Conservation (phyloP, 1,140 invertebrate species). For the Nixonia krombeini region DNA sequence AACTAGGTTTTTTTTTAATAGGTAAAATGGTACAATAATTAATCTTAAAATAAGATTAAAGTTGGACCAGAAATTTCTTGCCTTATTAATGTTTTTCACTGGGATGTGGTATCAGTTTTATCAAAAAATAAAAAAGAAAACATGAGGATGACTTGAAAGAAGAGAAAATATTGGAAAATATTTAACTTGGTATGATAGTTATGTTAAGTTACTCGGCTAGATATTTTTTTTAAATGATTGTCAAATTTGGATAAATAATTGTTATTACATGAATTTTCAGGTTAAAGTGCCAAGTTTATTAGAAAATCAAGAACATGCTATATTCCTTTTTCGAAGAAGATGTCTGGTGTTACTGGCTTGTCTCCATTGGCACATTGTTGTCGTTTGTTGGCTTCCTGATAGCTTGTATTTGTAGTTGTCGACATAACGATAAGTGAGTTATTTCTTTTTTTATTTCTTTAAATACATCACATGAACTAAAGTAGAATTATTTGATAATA, state of each 20-base stretch:
- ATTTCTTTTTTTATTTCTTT: conserved; percentile 17
- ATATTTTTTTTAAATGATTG: not conserved
- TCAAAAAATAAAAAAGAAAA: conserved; percentile 3
- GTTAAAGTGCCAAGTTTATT: conserved; percentile 2
- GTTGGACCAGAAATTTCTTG: not conserved
- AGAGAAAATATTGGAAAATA: not conserved
- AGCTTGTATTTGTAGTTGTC: conserved; percentile 67
- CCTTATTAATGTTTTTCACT: conserved; percentile 5
- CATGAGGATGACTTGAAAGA: not conserved
- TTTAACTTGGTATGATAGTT: not conserved
- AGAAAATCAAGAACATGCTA: conserved; percentile 47
- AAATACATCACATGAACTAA: no score
- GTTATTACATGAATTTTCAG: not conserved
- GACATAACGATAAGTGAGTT: conserved; percentile 64
- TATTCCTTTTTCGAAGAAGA: conserved; percentile 47
- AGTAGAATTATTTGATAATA: no score
- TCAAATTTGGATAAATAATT: conserved; percentile 2
- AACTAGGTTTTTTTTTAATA: not conserved
- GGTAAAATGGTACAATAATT: conserved; percentile 1
- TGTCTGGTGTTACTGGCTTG: conserved; percentile 64
- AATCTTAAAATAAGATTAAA: not conserved
- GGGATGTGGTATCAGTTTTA: not conserved
- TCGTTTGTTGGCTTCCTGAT: conserved; percentile 64
- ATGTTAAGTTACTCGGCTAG: not conserved
- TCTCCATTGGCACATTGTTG: conserved; percentile 59